Base-by-base conservation (phyloP, 2,797 vertebrate genomes). In the Triplophysa yarkandensis region DNA sequence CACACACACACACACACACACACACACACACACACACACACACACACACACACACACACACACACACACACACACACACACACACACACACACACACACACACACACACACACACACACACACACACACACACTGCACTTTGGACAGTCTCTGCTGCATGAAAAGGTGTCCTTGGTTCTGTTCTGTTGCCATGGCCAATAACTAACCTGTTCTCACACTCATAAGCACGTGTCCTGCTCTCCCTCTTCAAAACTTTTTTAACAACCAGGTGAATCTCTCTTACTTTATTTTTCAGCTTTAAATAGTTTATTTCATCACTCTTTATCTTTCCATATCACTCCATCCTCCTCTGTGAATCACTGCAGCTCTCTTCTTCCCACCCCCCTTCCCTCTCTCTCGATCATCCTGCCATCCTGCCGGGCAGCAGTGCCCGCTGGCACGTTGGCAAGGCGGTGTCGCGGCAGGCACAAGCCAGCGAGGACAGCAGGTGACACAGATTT, bases 401-500 rank as follows among this genome's bases (percentile, higher is more conserved):
- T 71, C 44, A 77, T 32, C 67, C 74, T 74, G 63, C 64, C 60
- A 78, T 70, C 73, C 77, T 80, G 81, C 77, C 54, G 74, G 78
- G 70, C 78, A 76, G 78, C 54, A 70, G 80, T 83, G 75, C 81
- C 81, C 65, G 66, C 78, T 71, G 75, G 77, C 61, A 30, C 44
- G 16, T 69, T 81, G 80, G 80, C 77, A 79, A 74, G 69, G 64
- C 63, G 70, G 60, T 61, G 54, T 68, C 71, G 36, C 54, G 41
- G 68, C 21, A 43, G 75, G 65, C 77, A 43, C 65, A 73, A 71
- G 78, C 74, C 81, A 81, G 77, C 73, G 62, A 61, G 73, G 82
- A 83, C 84, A 83, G 84, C 84, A 83, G 82, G 84, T 83, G 81
- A 83, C 68, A 72, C 73, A 72, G 82, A 85, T 81, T 82, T 82